Evolutionary conservation across 2,888 invertebrate genomes (phyloP).

Genomic region (Flabesymbios commensalis): DNA sequence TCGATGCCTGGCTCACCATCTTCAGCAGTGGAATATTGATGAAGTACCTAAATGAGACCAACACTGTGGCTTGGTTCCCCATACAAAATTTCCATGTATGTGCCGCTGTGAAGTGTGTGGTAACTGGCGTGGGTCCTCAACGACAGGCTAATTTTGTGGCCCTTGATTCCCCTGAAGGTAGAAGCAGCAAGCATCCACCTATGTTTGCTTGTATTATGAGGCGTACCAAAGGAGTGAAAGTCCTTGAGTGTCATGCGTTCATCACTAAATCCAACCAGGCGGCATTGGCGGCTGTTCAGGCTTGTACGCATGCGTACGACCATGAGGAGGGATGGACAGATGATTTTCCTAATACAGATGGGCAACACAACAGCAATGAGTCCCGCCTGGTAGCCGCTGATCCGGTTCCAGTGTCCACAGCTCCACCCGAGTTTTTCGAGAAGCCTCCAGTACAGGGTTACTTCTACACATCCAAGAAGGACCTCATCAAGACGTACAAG

Average conservation of each 20-base stretch:
- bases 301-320: slow-evolving; percentile 95
- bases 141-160: slow-evolving; percentile 49
- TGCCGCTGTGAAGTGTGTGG: slow-evolving; percentile 55
- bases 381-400: slow-evolving; percentile 24
- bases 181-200: slow-evolving; percentile 45
- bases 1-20: slow-evolving; percentile 86
- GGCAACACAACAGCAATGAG: slow-evolving; percentile 14
- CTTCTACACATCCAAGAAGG: slow-evolving; percentile 47
- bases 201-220: slow-evolving; percentile 58
- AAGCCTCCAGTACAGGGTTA: slow-evolving; percentile 49
- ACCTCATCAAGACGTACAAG: slow-evolving; percentile 48
- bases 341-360: slow-evolving; percentile 21
- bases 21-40: slow-evolving; percentile 91
- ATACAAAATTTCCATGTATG: slow-evolving; percentile 55
- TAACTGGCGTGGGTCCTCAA: slow-evolving; percentile 38
- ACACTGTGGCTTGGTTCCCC: slow-evolving; percentile 55
- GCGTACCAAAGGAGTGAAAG: slow-evolving; percentile 51
- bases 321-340: slow-evolving; percentile 36
- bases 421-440: slow-evolving; percentile 48
- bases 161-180: slow-evolving; percentile 48
- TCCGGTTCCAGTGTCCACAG: slow-evolving; percentile 36
- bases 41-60: slow-evolving; percentile 75
- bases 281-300: slow-evolving; percentile 94
- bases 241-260: slow-evolving; percentile 60
- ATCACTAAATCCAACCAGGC: slow-evolving; percentile 78